Base-by-base conservation (phyloP, 30 jellyfish, hydroid and myxozoan species). In the Pelagia noctiluca region DNA sequence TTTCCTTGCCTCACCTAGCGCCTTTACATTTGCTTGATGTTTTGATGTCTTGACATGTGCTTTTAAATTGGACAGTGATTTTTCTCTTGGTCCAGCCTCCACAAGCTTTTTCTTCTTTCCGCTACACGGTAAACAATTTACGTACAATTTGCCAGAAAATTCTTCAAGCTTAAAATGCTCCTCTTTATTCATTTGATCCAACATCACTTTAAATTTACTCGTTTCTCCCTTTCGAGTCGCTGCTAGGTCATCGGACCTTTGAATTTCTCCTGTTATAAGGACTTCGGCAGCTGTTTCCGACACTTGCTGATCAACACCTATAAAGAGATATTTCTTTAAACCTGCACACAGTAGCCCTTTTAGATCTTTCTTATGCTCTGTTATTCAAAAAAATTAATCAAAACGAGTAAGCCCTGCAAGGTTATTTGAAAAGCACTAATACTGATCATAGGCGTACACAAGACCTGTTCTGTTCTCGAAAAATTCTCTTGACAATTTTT, bases 21-120 rank as follows among this genome's bases (percentile, higher is more conserved):
- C 75, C 48, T 62, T 62, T 23, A 62, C 75, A 62, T 62, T 62
- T 30, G 75, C 75, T 62, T 62, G 75, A 26, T 62, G 75, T 62
- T 62, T 62, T 21, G 75, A 62, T 62, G 75, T 62, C 75, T 62
- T 62, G 36, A 62, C 33, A 37, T 62, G 36, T 62, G 75, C 75
- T 62, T 62, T 62, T 34, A 62, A 62, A 62, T 62, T 62, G 36
- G 36, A 62, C 18, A 62, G 18, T 62, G 75, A 62, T 62, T 62
- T 62, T 37, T 62, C 75, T 26, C 75, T 26, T 62, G 75, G 75
- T 62, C 75, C 75, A 62, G 75, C 75, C 75, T 62, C 75, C 47
- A 62, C 75, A 62, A 62, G 75, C 75, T 62, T 62, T 62, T 62
- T 62, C 75, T 21, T 62, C 16, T 62, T 62, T 2, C 75, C 36